phyloP scores from a whole-genome alignment of 2,888 invertebrate species.

The Leuctra nigra region DNA sequence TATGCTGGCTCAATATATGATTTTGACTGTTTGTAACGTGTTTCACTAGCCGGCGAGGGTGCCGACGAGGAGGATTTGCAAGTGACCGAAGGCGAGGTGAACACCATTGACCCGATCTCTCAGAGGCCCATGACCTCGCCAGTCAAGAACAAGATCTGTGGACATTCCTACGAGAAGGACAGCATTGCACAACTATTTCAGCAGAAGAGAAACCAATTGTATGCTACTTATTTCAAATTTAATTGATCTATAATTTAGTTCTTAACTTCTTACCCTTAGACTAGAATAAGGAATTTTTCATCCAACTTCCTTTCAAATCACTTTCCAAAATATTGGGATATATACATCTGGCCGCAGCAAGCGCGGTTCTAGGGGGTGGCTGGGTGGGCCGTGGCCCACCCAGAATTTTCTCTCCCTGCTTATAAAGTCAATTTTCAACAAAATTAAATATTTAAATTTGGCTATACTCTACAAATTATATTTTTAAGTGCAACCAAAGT shows the following conservation, averaged over 20 bases:
- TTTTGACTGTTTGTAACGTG: neutral
- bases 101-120: slow-evolving; percentile 12
- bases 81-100: slow-evolving; percentile 5
- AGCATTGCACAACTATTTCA: neutral
- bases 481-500: too few species aligned
- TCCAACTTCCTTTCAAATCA: neutral
- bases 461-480: too few species aligned
- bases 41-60: neutral
- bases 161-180: slow-evolving; percentile 7
- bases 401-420: too few species aligned
- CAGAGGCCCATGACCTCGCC: slow-evolving; percentile 5
- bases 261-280: neutral
- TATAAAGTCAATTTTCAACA: too few species aligned
- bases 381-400: too few species aligned
- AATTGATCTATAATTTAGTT: too few species aligned
- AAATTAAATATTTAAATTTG: too few species aligned
- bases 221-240: too few species aligned
- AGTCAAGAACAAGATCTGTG: slow-evolving; percentile 10
- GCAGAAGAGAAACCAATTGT: neutral
- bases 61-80: neutral
- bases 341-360: too few species aligned
- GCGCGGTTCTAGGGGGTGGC: too few species aligned
- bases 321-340: too few species aligned
- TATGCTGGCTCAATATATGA: neutral
- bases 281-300: neutral